Base-by-base conservation (phyloP, 2,113 vertebrate species). In the Geococcyx californianus region DNA sequence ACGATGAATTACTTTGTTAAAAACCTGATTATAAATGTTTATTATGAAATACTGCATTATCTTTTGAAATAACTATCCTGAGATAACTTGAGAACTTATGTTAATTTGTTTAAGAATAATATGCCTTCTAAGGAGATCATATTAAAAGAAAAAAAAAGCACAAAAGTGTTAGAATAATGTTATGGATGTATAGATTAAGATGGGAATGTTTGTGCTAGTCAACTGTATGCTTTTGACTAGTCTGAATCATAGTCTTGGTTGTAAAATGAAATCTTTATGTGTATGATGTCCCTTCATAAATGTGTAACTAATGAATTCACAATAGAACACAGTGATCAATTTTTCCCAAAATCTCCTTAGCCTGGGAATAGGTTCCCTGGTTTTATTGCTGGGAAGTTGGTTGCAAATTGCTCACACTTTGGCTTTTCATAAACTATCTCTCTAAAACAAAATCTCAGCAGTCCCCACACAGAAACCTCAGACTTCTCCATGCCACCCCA, bases 31-130 rank as follows among this genome's bases (percentile, higher is more conserved):
- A 95, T 95, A 97, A 94, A 92, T 96, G 91, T 96, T 95, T 96
- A 89, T 95, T 96, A 96, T 93, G 73, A 96, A 96, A 91, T 95
- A 97, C n/a, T 96, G 64, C 55, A 52, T 97, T 97, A 92, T 96
- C 86, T 97, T 97, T 97, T 91, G 69, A 95, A 94, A 91, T 93
- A 96, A 96, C 87, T 97, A 86, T 97, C 96, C 91, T 97, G 95
- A 95, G 60, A 95, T 95, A 94, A 97, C 92, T 95, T 94, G 92
- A 96, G 75, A 92, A 94, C 77, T 95, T 93, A 88, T 95, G 84
- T 84, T 95, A 86, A 83, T 91, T 94, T 93, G 88, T 93, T 82
- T 94, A 72, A 97, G 45, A 84, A 92, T 85, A 92, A 93, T 85
- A 85, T 44, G 44, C 77, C 86, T 95, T 95, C 68, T 86, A 91